phyloP scores from a whole-genome alignment of 2,888 invertebrate species.

The Pharmacophagus antenor region DNA sequence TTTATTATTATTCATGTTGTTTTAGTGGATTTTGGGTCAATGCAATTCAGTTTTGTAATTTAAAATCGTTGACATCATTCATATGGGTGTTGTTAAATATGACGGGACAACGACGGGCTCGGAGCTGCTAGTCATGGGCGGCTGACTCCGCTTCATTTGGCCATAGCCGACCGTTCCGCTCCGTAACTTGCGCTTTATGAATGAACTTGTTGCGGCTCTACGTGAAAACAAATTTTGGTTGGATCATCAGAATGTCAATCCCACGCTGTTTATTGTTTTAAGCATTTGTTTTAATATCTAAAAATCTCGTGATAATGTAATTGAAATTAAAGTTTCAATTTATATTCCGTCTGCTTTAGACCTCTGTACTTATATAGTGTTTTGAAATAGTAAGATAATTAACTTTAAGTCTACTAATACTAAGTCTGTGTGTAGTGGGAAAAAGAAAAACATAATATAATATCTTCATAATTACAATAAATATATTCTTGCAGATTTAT shows the following conservation, averaged over 20 bases:
- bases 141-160: slow-evolving; percentile 54
- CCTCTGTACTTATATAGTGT: too few relatives aligned
- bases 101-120: slow-evolving; percentile 23
- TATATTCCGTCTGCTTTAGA: too few relatives aligned
- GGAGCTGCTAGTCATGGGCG: slow-evolving; percentile 43
- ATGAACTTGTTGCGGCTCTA: slow-evolving; percentile 61
- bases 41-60: slow-evolving; percentile 2
- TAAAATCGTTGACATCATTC: slow-evolving; percentile 7
- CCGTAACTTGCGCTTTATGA: slow-evolving; percentile 53
- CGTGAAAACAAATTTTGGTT: slow-evolving; percentile 47
- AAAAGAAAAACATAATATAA: too few relatives aligned
- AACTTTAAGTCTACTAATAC: too few relatives aligned
- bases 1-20: not conserved
- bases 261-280: not conserved
- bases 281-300: not conserved
- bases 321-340: too few relatives aligned
- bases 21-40: not conserved
- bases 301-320: not conserved
- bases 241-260: not conserved
- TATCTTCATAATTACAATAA: too few relatives aligned
- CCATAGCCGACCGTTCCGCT: slow-evolving; percentile 51
- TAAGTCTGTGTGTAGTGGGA: too few relatives aligned
- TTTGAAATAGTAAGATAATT: too few relatives aligned
- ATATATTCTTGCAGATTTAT: too few relatives aligned
- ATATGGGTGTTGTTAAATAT: slow-evolving; percentile 29